Conservation (phyloP, 2,113 vertebrate species). For the Meriones unguiculatus region DNA sequence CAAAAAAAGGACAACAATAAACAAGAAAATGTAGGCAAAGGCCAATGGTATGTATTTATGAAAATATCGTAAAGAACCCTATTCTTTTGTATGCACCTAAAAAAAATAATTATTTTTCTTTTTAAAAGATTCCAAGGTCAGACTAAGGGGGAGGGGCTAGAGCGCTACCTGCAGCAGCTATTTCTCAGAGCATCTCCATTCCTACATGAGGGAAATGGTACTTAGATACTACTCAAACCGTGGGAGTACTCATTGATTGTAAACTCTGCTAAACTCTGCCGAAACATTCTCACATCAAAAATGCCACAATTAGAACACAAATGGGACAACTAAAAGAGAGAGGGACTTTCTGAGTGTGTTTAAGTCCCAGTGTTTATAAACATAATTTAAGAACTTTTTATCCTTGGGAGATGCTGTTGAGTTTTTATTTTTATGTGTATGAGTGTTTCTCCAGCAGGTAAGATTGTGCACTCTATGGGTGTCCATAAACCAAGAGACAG, state of each 20-base stretch:
- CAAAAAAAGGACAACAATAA: neutral
- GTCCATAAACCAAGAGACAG: neutral
- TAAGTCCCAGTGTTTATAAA: neutral
- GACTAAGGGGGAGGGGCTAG: neutral
- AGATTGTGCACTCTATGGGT: neutral
- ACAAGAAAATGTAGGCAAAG: neutral
- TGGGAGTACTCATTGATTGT: neutral
- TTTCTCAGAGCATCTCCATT: neutral
- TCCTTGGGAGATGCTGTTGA: neutral
- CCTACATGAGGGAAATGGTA: neutral
- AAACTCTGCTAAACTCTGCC: neutral
- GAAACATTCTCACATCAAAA: neutral
- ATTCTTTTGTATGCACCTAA: neutral
- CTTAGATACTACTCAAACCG: neutral
- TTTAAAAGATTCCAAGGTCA: neutral
- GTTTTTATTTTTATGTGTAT: neutral
- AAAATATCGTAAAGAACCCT: neutral
- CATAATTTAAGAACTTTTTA: neutral
- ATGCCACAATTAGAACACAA: neutral
- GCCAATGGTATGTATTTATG: neutral
- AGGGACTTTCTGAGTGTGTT: neutral
- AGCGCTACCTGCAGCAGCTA: neutral
- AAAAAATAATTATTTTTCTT: neutral
- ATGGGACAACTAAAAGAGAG: neutral
- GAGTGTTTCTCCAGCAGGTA: neutral